Conservation (phyloP, 2,113 vertebrate species). For the Neopipo cinnamomea region DNA sequence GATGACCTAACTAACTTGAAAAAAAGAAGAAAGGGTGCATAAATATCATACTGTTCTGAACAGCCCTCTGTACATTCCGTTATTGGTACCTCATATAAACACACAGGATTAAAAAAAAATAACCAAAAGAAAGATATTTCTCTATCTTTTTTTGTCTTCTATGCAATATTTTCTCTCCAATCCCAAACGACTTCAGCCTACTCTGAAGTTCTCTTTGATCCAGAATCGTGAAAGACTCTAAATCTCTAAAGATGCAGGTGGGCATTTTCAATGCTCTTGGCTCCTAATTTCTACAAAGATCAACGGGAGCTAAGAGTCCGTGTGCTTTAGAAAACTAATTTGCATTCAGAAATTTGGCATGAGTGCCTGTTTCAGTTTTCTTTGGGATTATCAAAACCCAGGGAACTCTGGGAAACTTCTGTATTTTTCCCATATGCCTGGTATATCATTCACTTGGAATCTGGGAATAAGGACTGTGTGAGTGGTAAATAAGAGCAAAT, state of each 20-base stretch:
- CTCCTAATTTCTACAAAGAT: not conserved
- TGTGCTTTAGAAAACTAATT: not conserved
- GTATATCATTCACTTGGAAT: not conserved
- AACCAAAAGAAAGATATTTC: not conserved
- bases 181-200: not conserved
- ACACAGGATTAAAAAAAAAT: not conserved
- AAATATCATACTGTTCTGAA: not conserved
- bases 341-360: not conserved
- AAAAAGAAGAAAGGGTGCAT: not conserved
- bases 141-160: not conserved
- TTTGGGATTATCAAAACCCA: not conserved
- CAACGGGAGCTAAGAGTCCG: not conserved
- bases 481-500: not conserved
- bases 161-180: not conserved
- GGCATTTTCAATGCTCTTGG: not conserved
- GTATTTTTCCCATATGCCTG: not conserved
- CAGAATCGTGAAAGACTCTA: not conserved
- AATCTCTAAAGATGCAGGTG: not conserved
- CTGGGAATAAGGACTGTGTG: not conserved
- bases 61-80: not conserved
- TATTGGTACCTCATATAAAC: not conserved
- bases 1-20: not conserved
- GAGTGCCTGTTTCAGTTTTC: not conserved
- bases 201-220: not conserved
- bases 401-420: not conserved